A percentile compares a stretch with the other conserved stretches of the same genome.
These are phyloP conservation scores for Meteorus cinctellus DNA, from an alignment of 2,888 invertebrate species.

Conservation along the genomic window DNA sequence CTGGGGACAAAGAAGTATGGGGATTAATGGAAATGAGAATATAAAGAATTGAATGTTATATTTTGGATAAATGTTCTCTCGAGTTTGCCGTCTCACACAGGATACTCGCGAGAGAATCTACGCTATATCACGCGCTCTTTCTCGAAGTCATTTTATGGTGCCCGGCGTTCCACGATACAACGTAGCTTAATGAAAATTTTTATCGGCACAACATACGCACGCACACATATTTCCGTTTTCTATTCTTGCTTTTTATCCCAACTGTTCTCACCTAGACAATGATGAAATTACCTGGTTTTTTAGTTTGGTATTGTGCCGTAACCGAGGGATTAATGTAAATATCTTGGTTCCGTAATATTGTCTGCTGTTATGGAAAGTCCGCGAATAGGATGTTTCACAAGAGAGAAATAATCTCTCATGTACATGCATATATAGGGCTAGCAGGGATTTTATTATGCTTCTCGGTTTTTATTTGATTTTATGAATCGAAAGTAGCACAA, in stretches of 20 bases:
- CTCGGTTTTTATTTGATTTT: conserved; percentile 9
- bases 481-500: neutral
- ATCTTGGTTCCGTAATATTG: neutral
- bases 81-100: neutral
- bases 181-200: conserved; percentile 20
- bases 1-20: no score
- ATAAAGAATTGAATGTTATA: neutral
- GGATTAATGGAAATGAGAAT: neutral
- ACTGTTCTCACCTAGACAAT: conserved; percentile 17
- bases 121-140: neutral
- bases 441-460: neutral
- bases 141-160: neutral
- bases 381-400: neutral
- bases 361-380: neutral
- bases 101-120: neutral
- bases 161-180: conserved; percentile 6
- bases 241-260: neutral
- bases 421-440: neutral
- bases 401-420: conserved; percentile 1
- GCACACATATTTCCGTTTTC: neutral
- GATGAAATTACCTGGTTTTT: conserved; percentile 6
- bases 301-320: neutral
- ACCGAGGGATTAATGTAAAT: conserved; percentile 16
- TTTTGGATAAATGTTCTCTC: neutral
- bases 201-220: neutral